These are phyloP conservation scores for Drosophila diplacantha DNA, from an alignment of 2,888 invertebrate species.

Conservation along the genomic window DNA sequence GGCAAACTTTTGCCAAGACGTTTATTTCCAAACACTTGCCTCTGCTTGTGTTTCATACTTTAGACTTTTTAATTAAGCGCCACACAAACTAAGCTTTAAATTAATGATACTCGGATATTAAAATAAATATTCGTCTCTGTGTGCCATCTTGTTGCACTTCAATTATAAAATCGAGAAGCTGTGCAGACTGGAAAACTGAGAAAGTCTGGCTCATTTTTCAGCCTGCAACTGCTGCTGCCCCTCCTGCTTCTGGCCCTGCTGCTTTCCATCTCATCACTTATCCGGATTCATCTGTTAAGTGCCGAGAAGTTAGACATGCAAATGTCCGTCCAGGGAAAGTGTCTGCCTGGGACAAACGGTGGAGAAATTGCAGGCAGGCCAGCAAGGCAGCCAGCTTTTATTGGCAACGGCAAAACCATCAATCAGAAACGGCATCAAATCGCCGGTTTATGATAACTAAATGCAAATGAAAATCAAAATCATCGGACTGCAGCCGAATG, in stretches of 20 bases:
- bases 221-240: background rate
- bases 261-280: constrained; percentile 3
- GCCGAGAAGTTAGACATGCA: constrained; percentile 18
- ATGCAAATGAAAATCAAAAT: constrained; percentile 57
- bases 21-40: constrained; percentile 14
- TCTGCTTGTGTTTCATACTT: constrained; percentile 3
- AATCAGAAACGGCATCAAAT: constrained; percentile 51
- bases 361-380: constrained; percentile 18
- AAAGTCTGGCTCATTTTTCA: constrained; percentile 14
- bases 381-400: constrained; percentile 7
- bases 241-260: constrained; percentile 1
- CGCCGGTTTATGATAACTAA: constrained; percentile 58
- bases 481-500: constrained; percentile 25
- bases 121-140: background rate
- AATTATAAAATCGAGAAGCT: constrained; percentile 9
- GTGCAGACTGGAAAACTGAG: constrained; percentile 2
- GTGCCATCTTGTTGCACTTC: constrained; percentile 5
- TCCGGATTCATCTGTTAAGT: constrained; percentile 20
- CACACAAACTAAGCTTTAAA: background rate
- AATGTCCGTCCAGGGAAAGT: constrained; percentile 20
- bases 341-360: constrained; percentile 1
- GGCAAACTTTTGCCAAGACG: constrained; percentile 12
- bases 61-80: constrained; percentile 8
- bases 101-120: background rate
- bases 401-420: constrained; percentile 33